Evolutionary conservation across 2,113 vertebrate genomes (phyloP).

Genomic region (Strix uralensis): DNA sequence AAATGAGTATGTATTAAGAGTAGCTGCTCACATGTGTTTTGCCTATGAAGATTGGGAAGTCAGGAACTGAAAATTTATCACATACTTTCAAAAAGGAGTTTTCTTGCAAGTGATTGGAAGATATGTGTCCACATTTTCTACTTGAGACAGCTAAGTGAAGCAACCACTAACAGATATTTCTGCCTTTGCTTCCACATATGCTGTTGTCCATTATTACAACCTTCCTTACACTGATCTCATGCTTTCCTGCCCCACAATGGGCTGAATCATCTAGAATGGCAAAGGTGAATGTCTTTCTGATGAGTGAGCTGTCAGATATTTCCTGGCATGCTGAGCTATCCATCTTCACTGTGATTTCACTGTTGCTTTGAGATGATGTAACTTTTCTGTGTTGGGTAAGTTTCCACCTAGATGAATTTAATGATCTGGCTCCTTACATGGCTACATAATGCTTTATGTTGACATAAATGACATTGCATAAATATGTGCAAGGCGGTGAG

Average conservation of each 20-base stretch:
- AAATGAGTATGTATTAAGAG: not conserved
- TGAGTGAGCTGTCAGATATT: not conserved
- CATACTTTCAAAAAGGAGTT: not conserved
- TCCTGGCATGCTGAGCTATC: not conserved
- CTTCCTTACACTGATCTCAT: not conserved
- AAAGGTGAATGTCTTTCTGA: not conserved
- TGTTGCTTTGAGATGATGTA: not conserved
- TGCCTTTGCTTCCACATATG: not conserved
- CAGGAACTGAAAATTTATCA: not conserved
- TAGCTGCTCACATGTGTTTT: not conserved
- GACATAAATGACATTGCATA: not conserved
- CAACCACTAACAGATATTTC: not conserved
- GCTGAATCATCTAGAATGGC: not conserved
- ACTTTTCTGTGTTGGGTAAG: not conserved
- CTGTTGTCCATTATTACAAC: not conserved
- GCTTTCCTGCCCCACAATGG: not conserved
- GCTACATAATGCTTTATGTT: not conserved
- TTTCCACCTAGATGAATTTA: not conserved
- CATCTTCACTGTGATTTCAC: not conserved
- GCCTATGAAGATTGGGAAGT: not conserved
- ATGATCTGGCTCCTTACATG: not conserved
- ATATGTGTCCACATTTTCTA: not conserved
- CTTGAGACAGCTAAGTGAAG: not conserved
- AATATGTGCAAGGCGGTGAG: fast-evolving
- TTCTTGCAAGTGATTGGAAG: not conserved